Evolutionary conservation across 1,140 invertebrate species (phyloP).

Genomic region (Habropoda laboriosa): DNA sequence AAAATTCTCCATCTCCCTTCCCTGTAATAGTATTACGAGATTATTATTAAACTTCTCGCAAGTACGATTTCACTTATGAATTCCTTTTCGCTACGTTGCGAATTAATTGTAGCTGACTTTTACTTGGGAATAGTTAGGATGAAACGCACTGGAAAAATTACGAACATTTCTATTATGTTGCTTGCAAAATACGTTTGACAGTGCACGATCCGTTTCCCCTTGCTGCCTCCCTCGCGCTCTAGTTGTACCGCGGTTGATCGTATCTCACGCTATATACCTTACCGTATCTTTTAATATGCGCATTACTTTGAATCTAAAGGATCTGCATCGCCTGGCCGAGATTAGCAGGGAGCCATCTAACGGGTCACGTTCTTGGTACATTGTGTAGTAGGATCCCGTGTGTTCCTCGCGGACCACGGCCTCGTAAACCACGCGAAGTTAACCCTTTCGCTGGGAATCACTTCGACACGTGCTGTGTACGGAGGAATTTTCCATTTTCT

Average conservation of each 20-base stretch:
- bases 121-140: background rate
- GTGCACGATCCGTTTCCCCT: conserved; percentile 5
- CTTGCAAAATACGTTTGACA: background rate
- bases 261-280: background rate
- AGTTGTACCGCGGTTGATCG: background rate
- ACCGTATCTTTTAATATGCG: conserved; percentile 4
- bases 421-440: background rate
- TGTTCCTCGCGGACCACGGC: background rate
- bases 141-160: background rate
- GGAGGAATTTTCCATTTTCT: no score
- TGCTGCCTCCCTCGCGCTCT: background rate
- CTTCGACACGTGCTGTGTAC: background rate
- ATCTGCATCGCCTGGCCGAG: background rate
- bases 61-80: no score
- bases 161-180: background rate
- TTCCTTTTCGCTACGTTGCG: no score
- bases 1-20: no score
- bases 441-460: background rate
- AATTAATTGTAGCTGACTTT: no score
- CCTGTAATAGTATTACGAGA: no score
- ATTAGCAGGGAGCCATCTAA: conserved; percentile 1
- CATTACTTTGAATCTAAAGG: background rate
- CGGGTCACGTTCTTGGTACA: conserved; percentile 1
- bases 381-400: background rate
- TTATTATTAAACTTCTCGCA: no score